Conservation (phyloP, 2,113 vertebrate species). For the Macroglossus sobrinus region DNA sequence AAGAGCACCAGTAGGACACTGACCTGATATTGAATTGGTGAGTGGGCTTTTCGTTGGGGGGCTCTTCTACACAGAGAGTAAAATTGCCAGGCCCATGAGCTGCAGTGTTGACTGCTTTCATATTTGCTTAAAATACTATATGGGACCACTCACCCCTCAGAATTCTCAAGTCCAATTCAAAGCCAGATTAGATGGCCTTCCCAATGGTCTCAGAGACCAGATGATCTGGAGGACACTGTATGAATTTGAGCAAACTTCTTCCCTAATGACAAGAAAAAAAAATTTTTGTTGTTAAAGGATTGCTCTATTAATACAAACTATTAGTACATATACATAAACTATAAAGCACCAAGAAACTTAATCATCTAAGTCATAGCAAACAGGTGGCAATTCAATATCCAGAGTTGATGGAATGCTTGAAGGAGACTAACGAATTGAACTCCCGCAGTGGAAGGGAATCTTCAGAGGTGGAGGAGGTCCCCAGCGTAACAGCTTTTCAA, state of each 20-base stretch:
- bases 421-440: background rate
- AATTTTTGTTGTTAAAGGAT: background rate
- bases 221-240: background rate
- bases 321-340: background rate
- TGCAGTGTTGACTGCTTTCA: background rate
- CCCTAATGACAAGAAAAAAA: too few relatives aligned
- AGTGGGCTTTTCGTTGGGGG: background rate
- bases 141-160: background rate
- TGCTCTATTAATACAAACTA: background rate
- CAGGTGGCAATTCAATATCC: background rate
- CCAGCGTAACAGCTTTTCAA: conserved; percentile 57
- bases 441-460: conserved; percentile 59
- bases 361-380: background rate
- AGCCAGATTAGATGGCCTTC: background rate
- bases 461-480: conserved; percentile 71
- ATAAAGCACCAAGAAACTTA: background rate
- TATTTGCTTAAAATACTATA: background rate
- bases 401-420: background rate
- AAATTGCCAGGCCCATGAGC: background rate
- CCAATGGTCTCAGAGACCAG: background rate
- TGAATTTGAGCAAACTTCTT: background rate
- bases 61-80: background rate
- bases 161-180: background rate
- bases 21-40: background rate
- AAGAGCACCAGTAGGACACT: background rate